Evolutionary conservation across 2,888 invertebrate genomes (phyloP), one percentile per base, ranked within the genome.

Genomic region (Noctuana brunneofusca): DNA sequence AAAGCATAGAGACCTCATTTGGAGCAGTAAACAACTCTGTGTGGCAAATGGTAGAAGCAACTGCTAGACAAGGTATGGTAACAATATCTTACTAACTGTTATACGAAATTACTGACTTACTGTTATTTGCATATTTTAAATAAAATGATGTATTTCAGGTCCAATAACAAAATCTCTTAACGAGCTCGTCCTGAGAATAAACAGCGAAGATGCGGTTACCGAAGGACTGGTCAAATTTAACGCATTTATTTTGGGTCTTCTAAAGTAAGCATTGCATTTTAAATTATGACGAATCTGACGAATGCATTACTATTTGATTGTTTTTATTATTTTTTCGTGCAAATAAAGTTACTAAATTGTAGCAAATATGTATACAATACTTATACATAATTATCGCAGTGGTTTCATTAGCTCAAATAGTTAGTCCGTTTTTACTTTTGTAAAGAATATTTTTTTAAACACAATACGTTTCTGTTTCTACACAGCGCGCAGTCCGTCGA

Each of bases 1-100:
- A 96, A 35, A 94, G 93, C 69, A 92, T 97, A 58, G 95, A 96
- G 78, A 96, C 97, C 4, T 94, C 97, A 41, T 97, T 97, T 78
- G 97, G 97, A 46, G 95, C 96, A 16, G 96, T 97, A 57, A 94
- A 95, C 71, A 96, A 97, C 79, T 96, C 96, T 6, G 96, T 97
- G 56, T 97, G 97, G 97, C 96, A 96, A 87, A 96, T 97, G 69
- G 95, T 97, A 4, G 97, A 97, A 86, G 96, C 96, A 35, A 96
- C 97, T 8, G 95, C 97, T 12, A 96, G 97, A 81, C 95, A 96
- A 92, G 97, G 95, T 92, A 58, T 5, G 4, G 6, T 20, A 46
- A 41, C n/a, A 49, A 22, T 18, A 20, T 12, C 9, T 46, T 20
- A 12, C 22, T n/a, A n/a, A 1, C 14, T 22, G 9, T 50, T 50